Conservation (phyloP, 1,140 invertebrate genomes). For the Hycleus phaleratus region DNA sequence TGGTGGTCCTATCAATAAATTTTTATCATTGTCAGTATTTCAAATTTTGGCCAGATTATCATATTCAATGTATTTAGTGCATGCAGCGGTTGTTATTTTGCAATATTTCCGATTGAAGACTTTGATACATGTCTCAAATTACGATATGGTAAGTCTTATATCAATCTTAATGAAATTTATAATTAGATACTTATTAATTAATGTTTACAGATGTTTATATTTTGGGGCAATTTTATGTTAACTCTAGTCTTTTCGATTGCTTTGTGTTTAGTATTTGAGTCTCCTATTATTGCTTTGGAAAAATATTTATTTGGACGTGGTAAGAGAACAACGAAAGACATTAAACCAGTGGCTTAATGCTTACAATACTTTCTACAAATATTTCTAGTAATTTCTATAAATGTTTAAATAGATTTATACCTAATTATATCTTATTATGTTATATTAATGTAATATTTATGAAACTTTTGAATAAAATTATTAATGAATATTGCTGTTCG, state of each 20-base stretch:
- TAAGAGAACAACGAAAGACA: background rate
- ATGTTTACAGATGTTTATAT: conserved; percentile 9
- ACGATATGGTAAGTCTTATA: background rate
- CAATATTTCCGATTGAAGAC: background rate
- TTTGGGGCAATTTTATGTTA: conserved; percentile 4
- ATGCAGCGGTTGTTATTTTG: conserved; percentile 4
- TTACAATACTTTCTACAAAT: no score
- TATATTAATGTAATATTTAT: no score
- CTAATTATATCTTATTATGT: no score
- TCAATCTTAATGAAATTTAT: background rate
- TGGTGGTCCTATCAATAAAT: conserved; percentile 39
- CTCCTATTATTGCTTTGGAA: conserved; percentile 10
- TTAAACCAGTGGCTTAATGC: no score
- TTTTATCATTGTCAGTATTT: conserved; percentile 18
- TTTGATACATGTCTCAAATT: conserved; percentile 3
- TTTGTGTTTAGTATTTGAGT: conserved; percentile 7
- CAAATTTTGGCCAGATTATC: conserved; percentile 15
- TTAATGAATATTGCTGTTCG: no score
- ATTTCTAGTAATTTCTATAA: no score
- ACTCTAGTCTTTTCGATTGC: background rate
- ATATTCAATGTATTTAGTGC: conserved; percentile 19
- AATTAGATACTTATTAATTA: background rate
- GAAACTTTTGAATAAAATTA: no score
- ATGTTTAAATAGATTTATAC: no score
- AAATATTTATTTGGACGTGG: conserved; percentile 3